A percentile compares a stretch with the other conserved stretches of the same genome.
These are phyloP conservation scores for Uria aalge DNA, from an alignment of 2,113 vertebrate genomes.

Conservation along the genomic window DNA sequence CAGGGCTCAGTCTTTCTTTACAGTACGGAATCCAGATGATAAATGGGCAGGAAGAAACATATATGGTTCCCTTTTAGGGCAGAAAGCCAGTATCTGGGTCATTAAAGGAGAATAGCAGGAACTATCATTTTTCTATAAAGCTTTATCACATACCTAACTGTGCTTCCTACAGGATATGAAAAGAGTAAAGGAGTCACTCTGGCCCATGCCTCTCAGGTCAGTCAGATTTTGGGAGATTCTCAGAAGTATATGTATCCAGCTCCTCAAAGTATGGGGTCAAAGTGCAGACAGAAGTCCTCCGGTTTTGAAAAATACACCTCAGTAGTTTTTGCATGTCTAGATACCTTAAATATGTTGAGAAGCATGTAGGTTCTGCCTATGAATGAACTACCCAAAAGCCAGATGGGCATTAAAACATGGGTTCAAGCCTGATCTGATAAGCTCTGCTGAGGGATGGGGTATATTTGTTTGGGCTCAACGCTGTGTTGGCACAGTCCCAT, in stretches of 20 bases:
- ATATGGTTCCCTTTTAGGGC: not conserved
- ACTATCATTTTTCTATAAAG: not conserved
- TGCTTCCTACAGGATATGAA: not conserved
- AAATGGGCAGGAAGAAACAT: not conserved
- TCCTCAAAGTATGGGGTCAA: not conserved
- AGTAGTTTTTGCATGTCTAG: not conserved
- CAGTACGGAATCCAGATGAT: not conserved
- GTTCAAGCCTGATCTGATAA: not conserved
- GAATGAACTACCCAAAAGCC: not conserved
- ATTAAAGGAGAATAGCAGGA: not conserved
- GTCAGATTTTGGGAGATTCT: not conserved
- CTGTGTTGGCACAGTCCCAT: not conserved
- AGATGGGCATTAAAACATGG: not conserved
- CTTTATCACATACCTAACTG: not conserved
- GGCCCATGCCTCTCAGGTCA: not conserved
- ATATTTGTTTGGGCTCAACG: not conserved
- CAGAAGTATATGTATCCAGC: not conserved
- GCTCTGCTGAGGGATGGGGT: not conserved
- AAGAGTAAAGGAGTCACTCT: not conserved
- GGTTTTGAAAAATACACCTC: not conserved
- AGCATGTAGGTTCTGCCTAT: not conserved
- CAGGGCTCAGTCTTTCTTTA: not conserved
- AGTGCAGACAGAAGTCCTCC: not conserved
- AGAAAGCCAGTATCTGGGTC: not conserved
- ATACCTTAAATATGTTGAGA: not conserved